Percentiles rank a stretch among this genome's conserved stretches.
Conservation (phyloP, 2,888 invertebrate genomes). For the Harpalus rufipes region DNA sequence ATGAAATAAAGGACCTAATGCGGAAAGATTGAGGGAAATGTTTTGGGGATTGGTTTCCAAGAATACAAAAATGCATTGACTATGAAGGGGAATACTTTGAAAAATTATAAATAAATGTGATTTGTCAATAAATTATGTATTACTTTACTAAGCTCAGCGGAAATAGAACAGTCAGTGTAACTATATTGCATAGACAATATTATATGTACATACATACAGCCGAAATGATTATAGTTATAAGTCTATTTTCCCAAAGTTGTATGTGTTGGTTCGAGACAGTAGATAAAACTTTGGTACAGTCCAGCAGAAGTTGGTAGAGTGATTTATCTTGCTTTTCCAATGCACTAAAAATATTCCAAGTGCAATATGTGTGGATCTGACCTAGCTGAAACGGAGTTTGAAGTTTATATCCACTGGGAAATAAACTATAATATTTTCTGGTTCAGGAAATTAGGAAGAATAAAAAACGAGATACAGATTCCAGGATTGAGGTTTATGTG, state of each 20-base stretch:
- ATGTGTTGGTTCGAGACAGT: not conserved
- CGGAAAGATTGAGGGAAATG: too few species aligned
- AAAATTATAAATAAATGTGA: too few species aligned
- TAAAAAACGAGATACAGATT: conserved; percentile 20
- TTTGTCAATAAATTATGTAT: too few species aligned
- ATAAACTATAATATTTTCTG: conserved; percentile 42
- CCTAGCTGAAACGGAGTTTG: conserved; percentile 7
- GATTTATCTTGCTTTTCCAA: conserved; percentile 20
- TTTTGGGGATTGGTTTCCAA: too few species aligned
- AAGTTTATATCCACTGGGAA: conserved; percentile 49
- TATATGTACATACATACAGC: not conserved
- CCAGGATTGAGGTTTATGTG: conserved; percentile 3
- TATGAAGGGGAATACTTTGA: too few species aligned
- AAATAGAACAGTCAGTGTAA: too few species aligned
- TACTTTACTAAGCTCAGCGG: too few species aligned
- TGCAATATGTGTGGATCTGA: conserved; percentile 17
- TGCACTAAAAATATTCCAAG: conserved; percentile 28
- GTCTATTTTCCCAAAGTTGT: not conserved
- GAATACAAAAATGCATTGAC: too few species aligned
- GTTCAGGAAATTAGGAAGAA: conserved; percentile 43
- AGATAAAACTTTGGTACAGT: not conserved
- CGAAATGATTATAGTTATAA: not conserved
- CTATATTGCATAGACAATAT: not conserved
- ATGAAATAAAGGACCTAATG: too few species aligned
- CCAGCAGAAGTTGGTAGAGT: not conserved